Percentiles rank a stretch among this genome's conserved stretches.
These are phyloP conservation scores for Mugil cephalus DNA, from an alignment of 2,113 vertebrate species.

Conservation along the genomic window DNA sequence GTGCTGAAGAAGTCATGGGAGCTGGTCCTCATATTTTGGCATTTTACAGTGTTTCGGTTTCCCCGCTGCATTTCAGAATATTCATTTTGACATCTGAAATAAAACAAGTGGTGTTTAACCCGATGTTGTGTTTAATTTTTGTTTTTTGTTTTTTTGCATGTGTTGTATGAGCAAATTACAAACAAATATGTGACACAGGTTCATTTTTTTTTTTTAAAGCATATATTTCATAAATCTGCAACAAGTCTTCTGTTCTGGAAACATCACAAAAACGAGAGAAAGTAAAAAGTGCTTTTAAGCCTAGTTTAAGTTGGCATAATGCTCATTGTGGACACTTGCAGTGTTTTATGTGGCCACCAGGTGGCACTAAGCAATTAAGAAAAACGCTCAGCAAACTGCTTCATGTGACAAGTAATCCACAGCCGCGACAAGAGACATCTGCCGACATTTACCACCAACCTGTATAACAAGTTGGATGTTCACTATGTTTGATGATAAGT, in stretches of 20 bases:
- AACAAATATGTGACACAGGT: slow-evolving; percentile 21
- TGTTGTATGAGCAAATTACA: not conserved
- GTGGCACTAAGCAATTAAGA: slow-evolving; percentile 48
- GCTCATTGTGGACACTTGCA: slow-evolving; percentile 22
- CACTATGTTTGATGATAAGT: slow-evolving; percentile 13
- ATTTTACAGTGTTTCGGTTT: slow-evolving; percentile 64
- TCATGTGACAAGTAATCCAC: not conserved
- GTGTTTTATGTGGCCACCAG: slow-evolving; percentile 51
- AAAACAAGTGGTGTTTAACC: slow-evolving; percentile 64
- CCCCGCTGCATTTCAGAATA: slow-evolving; percentile 62
- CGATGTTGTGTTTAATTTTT: not conserved
- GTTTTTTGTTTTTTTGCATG: too few relatives aligned
- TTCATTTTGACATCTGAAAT: slow-evolving; percentile 70
- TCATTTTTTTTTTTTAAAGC: slow-evolving; percentile 49
- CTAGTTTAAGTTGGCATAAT: not conserved
- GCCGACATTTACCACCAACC: slow-evolving; percentile 6
- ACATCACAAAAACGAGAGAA: slow-evolving; percentile 30
- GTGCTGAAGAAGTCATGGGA: slow-evolving; percentile 54
- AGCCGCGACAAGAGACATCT: not conserved
- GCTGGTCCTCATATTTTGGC: slow-evolving; percentile 61
- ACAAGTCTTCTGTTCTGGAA: slow-evolving; percentile 8
- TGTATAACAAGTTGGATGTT: not conserved
- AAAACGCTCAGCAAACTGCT: slow-evolving; percentile 18
- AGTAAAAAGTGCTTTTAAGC: slow-evolving; percentile 42
- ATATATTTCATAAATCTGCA: slow-evolving; percentile 45